phyloP scores from a whole-genome alignment of 1,140 invertebrate species.

The Melipona quadrifasciata region DNA sequence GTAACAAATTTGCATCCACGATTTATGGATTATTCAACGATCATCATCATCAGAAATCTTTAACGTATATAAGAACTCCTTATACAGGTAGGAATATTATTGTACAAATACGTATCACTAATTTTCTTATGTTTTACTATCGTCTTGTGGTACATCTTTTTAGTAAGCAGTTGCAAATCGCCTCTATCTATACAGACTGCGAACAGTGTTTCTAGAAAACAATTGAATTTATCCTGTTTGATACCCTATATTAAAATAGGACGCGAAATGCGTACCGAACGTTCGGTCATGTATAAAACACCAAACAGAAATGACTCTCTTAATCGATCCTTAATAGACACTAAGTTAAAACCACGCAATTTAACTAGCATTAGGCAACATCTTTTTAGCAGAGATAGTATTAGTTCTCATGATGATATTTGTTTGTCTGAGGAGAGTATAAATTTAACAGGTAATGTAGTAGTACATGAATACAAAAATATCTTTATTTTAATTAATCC shows the following conservation, averaged over 20 bases:
- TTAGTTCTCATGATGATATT: conserved; percentile 65
- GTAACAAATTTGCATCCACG: conserved; percentile 62
- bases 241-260: conserved; percentile 79
- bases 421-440: conserved; percentile 71
- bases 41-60: conserved; percentile 58
- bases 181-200: conserved; percentile 77
- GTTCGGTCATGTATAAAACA: conserved; percentile 80
- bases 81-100: conserved; percentile 71
- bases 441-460: conserved; percentile 74
- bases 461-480: neutral
- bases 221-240: conserved; percentile 71
- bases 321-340: conserved; percentile 27
- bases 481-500: neutral
- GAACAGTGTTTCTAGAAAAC: conserved; percentile 67
- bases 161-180: conserved; percentile 77
- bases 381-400: conserved; percentile 78
- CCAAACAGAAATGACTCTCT: conserved; percentile 61
- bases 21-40: conserved; percentile 62
- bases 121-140: conserved; percentile 3
- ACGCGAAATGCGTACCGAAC: conserved; percentile 73
- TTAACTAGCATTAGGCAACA: conserved; percentile 77
- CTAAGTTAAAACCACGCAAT: conserved; percentile 63
- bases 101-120: neutral
- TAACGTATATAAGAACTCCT: conserved; percentile 76
- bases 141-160: conserved; percentile 8